Evolutionary conservation across 2,888 invertebrate species (phyloP).

Genomic region (Eurois occulta): DNA sequence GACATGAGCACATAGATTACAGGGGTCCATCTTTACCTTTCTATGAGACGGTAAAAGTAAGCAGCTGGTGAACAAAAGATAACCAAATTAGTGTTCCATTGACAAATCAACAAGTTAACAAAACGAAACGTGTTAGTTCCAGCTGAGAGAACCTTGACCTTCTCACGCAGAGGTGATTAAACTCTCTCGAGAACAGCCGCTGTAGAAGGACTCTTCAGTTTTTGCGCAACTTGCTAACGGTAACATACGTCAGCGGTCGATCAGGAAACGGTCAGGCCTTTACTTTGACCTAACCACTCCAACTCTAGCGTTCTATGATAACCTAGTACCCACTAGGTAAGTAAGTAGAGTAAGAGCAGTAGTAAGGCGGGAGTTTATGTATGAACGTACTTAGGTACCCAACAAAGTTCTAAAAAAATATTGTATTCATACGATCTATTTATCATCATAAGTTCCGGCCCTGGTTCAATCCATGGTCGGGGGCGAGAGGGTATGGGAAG

Average conservation of each 20-base stretch:
- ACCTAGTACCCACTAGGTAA: neutral
- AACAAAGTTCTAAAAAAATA: too few species aligned
- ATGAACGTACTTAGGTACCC: too few species aligned
- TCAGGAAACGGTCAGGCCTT: neutral
- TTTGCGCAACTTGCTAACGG: constrained; percentile 48
- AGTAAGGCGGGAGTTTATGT: too few species aligned
- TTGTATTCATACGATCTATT: too few species aligned
- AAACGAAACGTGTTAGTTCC: neutral
- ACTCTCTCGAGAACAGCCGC: constrained; percentile 14
- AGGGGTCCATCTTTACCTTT: neutral
- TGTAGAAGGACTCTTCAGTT: constrained; percentile 13
- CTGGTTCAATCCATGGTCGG: too few species aligned
- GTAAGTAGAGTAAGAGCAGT: too few species aligned
- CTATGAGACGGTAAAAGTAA: neutral
- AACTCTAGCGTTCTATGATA: neutral
- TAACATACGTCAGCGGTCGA: neutral
- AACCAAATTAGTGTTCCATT: neutral
- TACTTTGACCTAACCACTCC: neutral
- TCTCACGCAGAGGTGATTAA: constrained; percentile 35
- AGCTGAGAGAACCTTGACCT: constrained; percentile 41
- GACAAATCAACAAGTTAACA: constrained; percentile 5
- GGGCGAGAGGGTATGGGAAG: too few species aligned
- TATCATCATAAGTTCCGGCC: too few species aligned
- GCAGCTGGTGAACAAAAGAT: neutral
- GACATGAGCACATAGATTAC: neutral